phyloP scores from a whole-genome alignment of 2,888 invertebrate species.

The Chamaedrilus cognettii region DNA sequence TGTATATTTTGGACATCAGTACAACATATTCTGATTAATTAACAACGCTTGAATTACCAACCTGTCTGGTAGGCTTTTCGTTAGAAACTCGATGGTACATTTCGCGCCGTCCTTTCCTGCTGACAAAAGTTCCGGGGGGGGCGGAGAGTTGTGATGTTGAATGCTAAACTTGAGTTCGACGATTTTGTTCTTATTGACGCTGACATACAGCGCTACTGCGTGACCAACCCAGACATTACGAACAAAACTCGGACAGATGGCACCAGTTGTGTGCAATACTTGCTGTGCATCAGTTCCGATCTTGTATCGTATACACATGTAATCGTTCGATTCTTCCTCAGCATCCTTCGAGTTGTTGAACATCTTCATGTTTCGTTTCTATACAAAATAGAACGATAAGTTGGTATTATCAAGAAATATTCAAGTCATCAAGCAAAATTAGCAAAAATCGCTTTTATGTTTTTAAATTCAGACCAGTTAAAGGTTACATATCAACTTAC shows the following conservation, averaged over 20 bases:
- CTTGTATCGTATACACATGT: constrained; percentile 11
- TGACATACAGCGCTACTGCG: constrained; percentile 11
- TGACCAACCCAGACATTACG: constrained; percentile 24
- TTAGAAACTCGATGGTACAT: constrained; percentile 48
- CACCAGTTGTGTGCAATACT: not conserved
- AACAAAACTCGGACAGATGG: constrained; percentile 5
- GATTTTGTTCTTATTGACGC: not conserved
- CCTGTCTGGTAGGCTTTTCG: constrained; percentile 45
- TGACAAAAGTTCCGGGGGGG: constrained; percentile 41
- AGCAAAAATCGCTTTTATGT: not conserved
- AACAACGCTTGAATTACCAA: no score
- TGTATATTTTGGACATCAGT: no score
- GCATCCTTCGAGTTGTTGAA: constrained; percentile 16
- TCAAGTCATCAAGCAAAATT: not conserved
- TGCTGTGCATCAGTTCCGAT: no score
- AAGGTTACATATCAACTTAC: no score
- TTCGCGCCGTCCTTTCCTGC: constrained; percentile 1
- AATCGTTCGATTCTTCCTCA: constrained; percentile 13
- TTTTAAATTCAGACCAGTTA: no score
- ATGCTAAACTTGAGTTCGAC: constrained; percentile 36
- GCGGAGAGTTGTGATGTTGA: constrained; percentile 41
- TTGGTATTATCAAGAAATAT: not conserved
- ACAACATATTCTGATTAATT: no score
- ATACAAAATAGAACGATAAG: not conserved
- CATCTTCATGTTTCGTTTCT: constrained; percentile 9